Base-by-base conservation (phyloP, 2,113 vertebrate species). In the Serilophus lunatus region DNA sequence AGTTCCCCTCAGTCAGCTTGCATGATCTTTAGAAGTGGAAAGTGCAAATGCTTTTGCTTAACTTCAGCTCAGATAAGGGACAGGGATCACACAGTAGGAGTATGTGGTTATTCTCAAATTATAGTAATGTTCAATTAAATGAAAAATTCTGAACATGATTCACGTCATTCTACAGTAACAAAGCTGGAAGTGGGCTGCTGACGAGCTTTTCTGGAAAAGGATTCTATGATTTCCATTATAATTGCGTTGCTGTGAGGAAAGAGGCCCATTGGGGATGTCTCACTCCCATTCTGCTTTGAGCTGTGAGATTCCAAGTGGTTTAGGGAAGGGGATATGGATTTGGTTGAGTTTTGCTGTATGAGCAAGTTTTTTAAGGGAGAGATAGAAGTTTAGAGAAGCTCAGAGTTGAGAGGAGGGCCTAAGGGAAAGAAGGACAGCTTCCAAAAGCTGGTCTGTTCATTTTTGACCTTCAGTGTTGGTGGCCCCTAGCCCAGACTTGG, bases 21-120 rank as follows among this genome's bases (percentile, higher is more conserved):
- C 36, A 35, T 42, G 36, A 31, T 88, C 76, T 92, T 96, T 90
- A 66, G 66, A 93, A 96, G 26, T 84, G 42, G 85, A 93, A 96
- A 93, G 81, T 56, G 33, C 80, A 85, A 81, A 92, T 92, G 72
- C 49, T 64, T 94, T 84, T 90, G 74, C 70, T 91, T 50, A 53
- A 44, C 59, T 90, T 66, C n/a, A 50, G 14, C 61, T 82, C 56
- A 59, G 68, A 75, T 91, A 81, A 95, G 64, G 54, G 63, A 35
- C 47, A 23, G 38, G 49, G 54, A 86, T 64, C 13, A 6, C 0
- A 0, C 36, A 36, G 13, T 28, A 40, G 38, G 29, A 88, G 36
- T 13, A 6, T 2, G 0, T 63, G 38, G 53, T 82, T 85, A 40
- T 88, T 95, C 82, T 90, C 50, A 63, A 54, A n/a, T 47, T 4